Conservation (phyloP, 2,888 invertebrate genomes). For the Rugalucina vietnamica region DNA sequence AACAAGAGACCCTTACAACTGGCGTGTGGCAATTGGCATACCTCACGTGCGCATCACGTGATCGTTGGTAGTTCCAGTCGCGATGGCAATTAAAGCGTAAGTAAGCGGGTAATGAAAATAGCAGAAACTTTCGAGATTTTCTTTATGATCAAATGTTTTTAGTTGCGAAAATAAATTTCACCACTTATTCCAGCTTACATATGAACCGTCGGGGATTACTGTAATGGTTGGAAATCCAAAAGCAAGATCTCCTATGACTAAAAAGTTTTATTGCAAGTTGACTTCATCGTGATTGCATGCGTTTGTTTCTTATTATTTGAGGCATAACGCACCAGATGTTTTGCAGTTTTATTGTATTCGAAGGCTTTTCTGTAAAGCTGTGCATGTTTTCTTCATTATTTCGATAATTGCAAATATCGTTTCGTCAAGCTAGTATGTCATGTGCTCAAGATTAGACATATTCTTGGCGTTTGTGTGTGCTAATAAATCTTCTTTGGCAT, state of each 20-base stretch:
- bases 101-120: conserved; percentile 64
- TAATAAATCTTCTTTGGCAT: not conserved
- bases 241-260: no score
- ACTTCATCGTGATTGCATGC: no score
- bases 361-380: not conserved
- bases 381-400: not conserved
- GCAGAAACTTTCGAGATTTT: conserved; percentile 31
- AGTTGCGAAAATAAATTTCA: no score
- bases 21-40: conserved; percentile 58
- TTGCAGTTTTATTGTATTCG: not conserved
- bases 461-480: not conserved
- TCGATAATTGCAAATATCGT: not conserved
- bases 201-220: no score
- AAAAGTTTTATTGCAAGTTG: no score
- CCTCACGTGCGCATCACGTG: conserved; percentile 57
- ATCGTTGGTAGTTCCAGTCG: conserved; percentile 58
- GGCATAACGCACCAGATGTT: not conserved
- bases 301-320: not conserved
- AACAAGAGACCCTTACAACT: not conserved
- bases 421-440: not conserved
- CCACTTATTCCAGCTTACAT: no score
- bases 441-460: not conserved
- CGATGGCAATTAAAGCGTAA: conserved; percentile 56
- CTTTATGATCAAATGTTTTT: conserved; percentile 1
- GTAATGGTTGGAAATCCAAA: no score